Percentiles rank a stretch among this genome's conserved stretches.
Evolutionary conservation across 2,888 invertebrate species (phyloP).

Genomic region (Aleiodes alternator): DNA sequence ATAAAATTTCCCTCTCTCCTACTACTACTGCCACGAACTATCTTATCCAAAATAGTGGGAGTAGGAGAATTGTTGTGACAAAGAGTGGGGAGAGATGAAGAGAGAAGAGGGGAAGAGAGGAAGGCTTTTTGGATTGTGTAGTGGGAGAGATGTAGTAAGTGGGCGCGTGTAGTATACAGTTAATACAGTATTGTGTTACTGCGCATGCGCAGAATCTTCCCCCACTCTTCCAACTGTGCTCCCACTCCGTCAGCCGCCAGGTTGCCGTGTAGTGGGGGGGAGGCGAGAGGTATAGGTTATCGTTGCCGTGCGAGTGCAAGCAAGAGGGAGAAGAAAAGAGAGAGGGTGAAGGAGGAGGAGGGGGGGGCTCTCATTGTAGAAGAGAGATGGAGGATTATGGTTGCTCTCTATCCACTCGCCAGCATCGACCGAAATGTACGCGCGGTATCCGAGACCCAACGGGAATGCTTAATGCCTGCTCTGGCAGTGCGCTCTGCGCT

Average conservation of each 20-base stretch:
- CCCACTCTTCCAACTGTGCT: conserved; percentile 28
- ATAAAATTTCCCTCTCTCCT: conserved; percentile 9
- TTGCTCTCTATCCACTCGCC: conserved; percentile 55
- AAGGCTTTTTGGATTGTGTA: conserved; percentile 42
- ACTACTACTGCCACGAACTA: not conserved
- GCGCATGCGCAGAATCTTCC: conserved; percentile 5
- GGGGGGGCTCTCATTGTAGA: conserved; percentile 46
- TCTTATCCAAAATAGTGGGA: conserved; percentile 37
- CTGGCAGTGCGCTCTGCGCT: conserved; percentile 63
- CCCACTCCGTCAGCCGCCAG: conserved; percentile 37
- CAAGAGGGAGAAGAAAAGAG: conserved; percentile 43
- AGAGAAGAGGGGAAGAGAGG: conserved; percentile 37
- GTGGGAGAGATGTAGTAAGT: conserved; percentile 42
- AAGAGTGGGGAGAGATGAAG: conserved; percentile 44
- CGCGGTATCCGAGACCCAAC: conserved; percentile 68
- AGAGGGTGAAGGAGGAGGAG: conserved; percentile 37
- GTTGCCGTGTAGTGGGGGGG: conserved; percentile 7
- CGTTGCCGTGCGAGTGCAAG: conserved; percentile 10
- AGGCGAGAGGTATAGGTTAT: too few species aligned
- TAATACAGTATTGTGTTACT: not conserved
- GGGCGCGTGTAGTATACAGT: conserved; percentile 40
- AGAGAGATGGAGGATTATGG: conserved; percentile 56
- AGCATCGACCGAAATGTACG: conserved; percentile 69
- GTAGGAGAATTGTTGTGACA: conserved; percentile 37
- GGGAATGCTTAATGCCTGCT: conserved; percentile 73